A percentile compares a stretch with the other conserved stretches of the same genome.
These are phyloP conservation scores for Syrphus vitripennis DNA, from an alignment of 2,888 invertebrate species.

Conservation along the genomic window DNA sequence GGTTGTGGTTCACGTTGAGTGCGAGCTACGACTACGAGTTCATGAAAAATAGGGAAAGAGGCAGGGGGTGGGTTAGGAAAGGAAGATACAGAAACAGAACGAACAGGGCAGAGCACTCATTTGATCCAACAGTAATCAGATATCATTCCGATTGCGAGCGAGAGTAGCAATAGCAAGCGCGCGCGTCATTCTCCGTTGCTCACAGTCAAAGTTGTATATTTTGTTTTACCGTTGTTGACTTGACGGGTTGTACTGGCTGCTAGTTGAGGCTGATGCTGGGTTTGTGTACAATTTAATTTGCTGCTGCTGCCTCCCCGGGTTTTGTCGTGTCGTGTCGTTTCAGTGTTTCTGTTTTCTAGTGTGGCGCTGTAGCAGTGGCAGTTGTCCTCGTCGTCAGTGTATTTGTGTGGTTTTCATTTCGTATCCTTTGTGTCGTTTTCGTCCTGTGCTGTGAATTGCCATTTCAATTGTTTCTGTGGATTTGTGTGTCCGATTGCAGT, in stretches of 20 bases:
- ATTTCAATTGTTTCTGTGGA: conserved; percentile 63
- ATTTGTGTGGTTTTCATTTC: conserved; percentile 25
- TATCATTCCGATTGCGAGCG: conserved; percentile 71
- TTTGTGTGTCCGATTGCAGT: conserved; percentile 56
- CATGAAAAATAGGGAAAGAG: background rate
- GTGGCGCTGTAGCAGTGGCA: background rate
- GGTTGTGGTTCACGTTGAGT: too few species aligned
- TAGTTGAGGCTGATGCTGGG: background rate
- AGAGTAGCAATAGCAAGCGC: conserved; percentile 61
- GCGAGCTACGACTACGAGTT: too few species aligned
- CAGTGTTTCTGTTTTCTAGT: background rate
- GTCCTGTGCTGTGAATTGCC: conserved; percentile 52
- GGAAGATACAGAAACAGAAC: conserved; percentile 35
- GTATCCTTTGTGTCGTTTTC: conserved; percentile 19
- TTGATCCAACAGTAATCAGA: conserved; percentile 68
- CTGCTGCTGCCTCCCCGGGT: conserved; percentile 32
- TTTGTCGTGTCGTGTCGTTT: background rate
- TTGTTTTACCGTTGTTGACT: conserved; percentile 36
- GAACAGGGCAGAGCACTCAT: conserved; percentile 45
- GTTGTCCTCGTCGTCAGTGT: conserved; percentile 24
- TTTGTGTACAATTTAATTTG: conserved; percentile 52
- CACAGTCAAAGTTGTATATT: conserved; percentile 17
- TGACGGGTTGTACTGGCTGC: conserved; percentile 15
- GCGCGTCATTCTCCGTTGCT: conserved; percentile 65
- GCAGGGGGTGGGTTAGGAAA: background rate